Evolutionary conservation across 2,113 vertebrate genomes (phyloP).

Genomic region (Podarcis cretensis): DNA sequence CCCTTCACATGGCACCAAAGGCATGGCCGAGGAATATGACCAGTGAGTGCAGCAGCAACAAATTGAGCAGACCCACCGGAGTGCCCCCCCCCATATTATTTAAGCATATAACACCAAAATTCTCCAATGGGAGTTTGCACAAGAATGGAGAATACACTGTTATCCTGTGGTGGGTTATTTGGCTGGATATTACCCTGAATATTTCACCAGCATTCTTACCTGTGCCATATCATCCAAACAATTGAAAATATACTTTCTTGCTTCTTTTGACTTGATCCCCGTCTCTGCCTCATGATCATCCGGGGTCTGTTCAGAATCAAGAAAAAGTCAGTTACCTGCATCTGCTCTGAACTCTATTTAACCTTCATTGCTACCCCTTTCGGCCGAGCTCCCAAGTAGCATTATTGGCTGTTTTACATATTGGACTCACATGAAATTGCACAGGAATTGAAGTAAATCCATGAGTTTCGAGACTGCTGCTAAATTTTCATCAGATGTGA

Average conservation of each 20-base stretch:
- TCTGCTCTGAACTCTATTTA: not conserved
- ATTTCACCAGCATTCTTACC: constrained; percentile 78
- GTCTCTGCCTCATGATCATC: constrained; percentile 96
- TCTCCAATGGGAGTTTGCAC: not conserved
- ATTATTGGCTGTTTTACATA: not conserved
- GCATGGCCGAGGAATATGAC: not conserved
- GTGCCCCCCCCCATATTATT: not conserved
- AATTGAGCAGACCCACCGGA: not conserved
- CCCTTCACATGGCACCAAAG: not conserved
- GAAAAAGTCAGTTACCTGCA: constrained; percentile 50
- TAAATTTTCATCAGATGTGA: not conserved
- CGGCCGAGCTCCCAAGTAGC: not conserved
- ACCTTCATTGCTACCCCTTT: not conserved
- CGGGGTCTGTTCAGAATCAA: constrained; percentile 82
- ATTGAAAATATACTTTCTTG: constrained; percentile 98
- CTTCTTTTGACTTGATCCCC: constrained; percentile 97
- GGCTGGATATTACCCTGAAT: not conserved
- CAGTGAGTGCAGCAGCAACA: not conserved
- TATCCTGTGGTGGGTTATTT: not conserved
- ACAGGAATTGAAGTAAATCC: not conserved
- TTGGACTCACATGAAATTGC: not conserved
- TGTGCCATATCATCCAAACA: constrained; percentile 98
- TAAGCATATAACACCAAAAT: not conserved
- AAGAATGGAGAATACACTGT: not conserved
- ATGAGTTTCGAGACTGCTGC: not conserved